Evolutionary conservation across 2,797 vertebrate species (phyloP).

Genomic region (Gadopsis marmoratus): DNA sequence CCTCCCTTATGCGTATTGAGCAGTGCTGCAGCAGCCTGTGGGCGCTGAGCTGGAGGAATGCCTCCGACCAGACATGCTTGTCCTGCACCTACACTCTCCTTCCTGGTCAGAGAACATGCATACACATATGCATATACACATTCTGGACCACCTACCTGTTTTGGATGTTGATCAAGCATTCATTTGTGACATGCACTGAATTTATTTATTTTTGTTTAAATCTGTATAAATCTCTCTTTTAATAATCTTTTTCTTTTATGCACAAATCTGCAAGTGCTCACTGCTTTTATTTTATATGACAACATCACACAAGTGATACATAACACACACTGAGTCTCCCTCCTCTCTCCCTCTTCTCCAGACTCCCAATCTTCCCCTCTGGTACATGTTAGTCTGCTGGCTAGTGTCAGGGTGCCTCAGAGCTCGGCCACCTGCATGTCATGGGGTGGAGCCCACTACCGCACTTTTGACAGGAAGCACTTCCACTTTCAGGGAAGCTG

Average conservation of each 20-base stretch:
- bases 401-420: constrained; percentile 68
- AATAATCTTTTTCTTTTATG: neutral
- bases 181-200: neutral
- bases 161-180: neutral
- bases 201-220: neutral
- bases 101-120: constrained; percentile 74
- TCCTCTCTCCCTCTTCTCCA: constrained; percentile 39
- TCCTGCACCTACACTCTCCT: constrained; percentile 85
- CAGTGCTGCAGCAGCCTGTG: constrained; percentile 89
- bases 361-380: constrained; percentile 81
- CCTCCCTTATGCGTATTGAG: constrained; percentile 85
- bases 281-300: constrained; percentile 2
- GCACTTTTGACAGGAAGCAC: constrained; percentile 90
- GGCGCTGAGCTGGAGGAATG: constrained; percentile 91
- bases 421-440: constrained; percentile 85
- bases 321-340: neutral
- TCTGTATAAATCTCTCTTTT: neutral
- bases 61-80: constrained; percentile 84
- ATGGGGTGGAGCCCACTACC: constrained; percentile 90
- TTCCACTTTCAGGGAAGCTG: constrained; percentile 91
- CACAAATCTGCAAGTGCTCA: neutral
- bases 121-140: neutral
- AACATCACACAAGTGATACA: neutral
- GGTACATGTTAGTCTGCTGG: constrained; percentile 69
- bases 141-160: neutral